Conservation (phyloP, 2,113 vertebrate species). For the Apodemus sylvaticus region DNA sequence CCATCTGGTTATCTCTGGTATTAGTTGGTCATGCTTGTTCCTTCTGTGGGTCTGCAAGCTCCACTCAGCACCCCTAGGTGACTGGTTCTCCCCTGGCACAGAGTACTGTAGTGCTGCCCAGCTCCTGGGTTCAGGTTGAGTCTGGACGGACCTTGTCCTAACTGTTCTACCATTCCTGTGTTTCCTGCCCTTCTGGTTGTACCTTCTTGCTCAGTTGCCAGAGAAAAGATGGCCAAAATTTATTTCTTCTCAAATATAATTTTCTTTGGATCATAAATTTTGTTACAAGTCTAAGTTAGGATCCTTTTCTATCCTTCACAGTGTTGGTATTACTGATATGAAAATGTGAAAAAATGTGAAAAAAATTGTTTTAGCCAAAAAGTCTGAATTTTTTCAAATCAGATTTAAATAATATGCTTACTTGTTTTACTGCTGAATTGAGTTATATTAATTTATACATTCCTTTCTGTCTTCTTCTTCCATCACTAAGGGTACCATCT, state of each 20-base stretch:
- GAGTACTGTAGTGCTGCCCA: too few relatives aligned
- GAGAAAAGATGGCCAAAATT: too few relatives aligned
- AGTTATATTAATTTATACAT: neutral
- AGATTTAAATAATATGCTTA: neutral
- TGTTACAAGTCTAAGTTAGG: neutral
- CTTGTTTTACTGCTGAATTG: neutral
- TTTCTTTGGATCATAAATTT: neutral
- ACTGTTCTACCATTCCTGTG: too few relatives aligned
- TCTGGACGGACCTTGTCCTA: too few relatives aligned
- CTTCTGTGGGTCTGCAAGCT: too few relatives aligned
- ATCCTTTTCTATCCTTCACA: neutral
- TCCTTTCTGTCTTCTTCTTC: neutral
- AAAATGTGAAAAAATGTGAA: neutral
- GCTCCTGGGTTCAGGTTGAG: too few relatives aligned
- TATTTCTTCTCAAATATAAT: neutral
- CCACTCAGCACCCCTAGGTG: too few relatives aligned
- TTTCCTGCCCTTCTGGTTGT: too few relatives aligned
- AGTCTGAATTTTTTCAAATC: neutral
- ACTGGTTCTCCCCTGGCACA: too few relatives aligned
- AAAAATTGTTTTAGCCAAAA: neutral
- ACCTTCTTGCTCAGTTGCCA: too few relatives aligned
- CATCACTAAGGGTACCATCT: neutral
- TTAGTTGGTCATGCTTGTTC: too few relatives aligned
- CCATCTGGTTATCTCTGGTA: too few relatives aligned
- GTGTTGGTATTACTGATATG: neutral